Percentiles rank a stretch among this genome's conserved stretches.
Conservation (phyloP, 2,113 vertebrate species). For the Fukomys damarensis region DNA sequence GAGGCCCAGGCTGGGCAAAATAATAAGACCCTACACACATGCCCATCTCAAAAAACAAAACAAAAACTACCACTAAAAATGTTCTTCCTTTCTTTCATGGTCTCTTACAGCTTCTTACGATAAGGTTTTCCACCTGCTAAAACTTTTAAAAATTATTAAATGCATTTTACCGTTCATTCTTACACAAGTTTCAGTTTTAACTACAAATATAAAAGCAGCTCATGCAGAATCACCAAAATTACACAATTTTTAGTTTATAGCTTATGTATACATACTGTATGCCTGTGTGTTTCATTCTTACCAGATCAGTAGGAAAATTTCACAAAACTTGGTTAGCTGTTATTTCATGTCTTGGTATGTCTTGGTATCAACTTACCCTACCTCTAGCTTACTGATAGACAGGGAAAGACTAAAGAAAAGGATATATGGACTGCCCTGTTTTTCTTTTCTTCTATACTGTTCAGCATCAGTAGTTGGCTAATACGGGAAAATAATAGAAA, state of each 20-base stretch:
- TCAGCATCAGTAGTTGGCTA: background rate
- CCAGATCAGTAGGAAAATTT: background rate
- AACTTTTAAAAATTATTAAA: slow-evolving; percentile 19
- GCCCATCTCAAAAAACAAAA: background rate
- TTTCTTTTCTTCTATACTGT: background rate
- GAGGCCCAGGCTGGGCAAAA: background rate
- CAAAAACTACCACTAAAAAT: background rate
- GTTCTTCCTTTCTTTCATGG: background rate
- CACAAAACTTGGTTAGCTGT: background rate
- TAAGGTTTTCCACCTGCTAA: background rate
- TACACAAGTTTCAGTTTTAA: slow-evolving; percentile 1
- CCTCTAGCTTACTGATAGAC: background rate
- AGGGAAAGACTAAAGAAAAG: background rate
- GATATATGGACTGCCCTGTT: background rate
- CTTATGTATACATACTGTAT: background rate
- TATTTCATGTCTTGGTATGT: background rate
- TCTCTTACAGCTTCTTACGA: background rate
- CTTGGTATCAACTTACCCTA: background rate
- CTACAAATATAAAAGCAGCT: background rate
- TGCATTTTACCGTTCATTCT: slow-evolving; percentile 21
- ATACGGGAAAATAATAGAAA: background rate
- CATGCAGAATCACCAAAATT: slow-evolving; percentile 11
- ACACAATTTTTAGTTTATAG: background rate
- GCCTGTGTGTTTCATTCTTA: background rate
- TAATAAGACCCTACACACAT: no score